These are phyloP conservation scores for Brachionus sp. DNA, from an alignment of 1,140 invertebrate genomes.

Conservation along the genomic window DNA sequence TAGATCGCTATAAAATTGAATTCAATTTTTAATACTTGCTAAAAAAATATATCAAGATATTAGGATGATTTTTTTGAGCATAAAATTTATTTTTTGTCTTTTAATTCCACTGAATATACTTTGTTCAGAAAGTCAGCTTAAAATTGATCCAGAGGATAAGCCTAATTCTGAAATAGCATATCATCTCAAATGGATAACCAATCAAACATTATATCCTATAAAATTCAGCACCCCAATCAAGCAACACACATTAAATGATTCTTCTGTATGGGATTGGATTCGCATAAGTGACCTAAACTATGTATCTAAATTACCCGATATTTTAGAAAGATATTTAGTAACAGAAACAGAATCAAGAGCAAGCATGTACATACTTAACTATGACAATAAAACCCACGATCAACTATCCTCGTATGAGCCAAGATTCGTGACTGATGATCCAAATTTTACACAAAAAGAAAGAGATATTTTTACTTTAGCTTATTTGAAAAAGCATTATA, in stretches of 20 bases:
- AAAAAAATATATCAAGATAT: neutral
- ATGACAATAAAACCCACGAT: constrained; percentile 21
- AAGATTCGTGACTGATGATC: constrained; percentile 1
- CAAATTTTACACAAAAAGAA: neutral
- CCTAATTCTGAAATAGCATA: neutral
- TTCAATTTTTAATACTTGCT: neutral
- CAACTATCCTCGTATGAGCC: constrained; percentile 33
- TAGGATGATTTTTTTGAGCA: neutral
- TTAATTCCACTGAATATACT: neutral
- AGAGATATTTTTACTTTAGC: constrained; percentile 12
- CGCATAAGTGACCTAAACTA: neutral
- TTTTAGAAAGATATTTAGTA: neutral
- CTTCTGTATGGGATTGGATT: constrained; percentile 29
- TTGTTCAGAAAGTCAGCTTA: neutral
- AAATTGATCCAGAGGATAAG: neutral
- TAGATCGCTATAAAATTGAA: neutral
- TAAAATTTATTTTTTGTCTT: neutral
- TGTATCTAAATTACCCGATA: constrained; percentile 16
- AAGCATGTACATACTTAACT: neutral
- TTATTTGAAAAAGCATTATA: constrained; percentile 36
- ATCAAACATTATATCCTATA: constrained; percentile 6
- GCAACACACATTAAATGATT: neutral
- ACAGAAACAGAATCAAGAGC: neutral
- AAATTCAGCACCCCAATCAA: constrained; percentile 9
- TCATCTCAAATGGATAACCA: constrained; percentile 13